Base-by-base conservation (phyloP, 2,797 vertebrate species). In the Anabacerthia variegaticeps region DNA sequence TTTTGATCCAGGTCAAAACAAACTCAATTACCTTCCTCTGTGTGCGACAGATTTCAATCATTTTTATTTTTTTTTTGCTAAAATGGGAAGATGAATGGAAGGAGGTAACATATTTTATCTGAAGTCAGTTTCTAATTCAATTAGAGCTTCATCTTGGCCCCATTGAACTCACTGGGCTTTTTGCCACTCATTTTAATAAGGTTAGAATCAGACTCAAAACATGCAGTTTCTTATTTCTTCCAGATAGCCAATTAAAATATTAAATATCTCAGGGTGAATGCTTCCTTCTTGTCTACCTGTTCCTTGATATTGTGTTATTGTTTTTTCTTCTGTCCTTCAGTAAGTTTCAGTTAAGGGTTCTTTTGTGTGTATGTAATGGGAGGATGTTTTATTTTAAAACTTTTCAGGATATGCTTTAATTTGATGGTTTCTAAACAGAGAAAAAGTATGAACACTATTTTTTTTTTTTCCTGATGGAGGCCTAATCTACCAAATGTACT, bases 231-330 rank as follows among this genome's bases (percentile, higher is more conserved):
- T 87, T 89, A 82, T 85, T 96, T 92, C 59, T 96, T 93, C 93
- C 95, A 96, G 81, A 94, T 76, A 96, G 68, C 22, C 55, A 88
- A 96, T 97, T 95, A 96, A 91, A 91, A 89, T 95, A 95, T 91
- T 91, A 91, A 82, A 85, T 94, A 94, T 89, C 30, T 88, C 56
- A 62, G 52, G 7, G 15, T 62, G 69, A 86, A 78, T 3, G 7
- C 18, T 92, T 91, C 30, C 22, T 77, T 83, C n/a, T 89, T 0
- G 0, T 85, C 58, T 73, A 48, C 55, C 36, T 67, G 12, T 55
- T 56, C 65, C 24, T 55, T 85, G 67, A 28, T 79, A 73, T 13
- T 67, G 14, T 36, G 22, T 82, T 86, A 79, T 30, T 87, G 41
- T 32, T 79, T 93, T 91, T 91, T 77, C 15, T 39, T 84, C 59